phyloP scores from a whole-genome alignment of 2,888 invertebrate genomes.

The Chironomus tentans region DNA sequence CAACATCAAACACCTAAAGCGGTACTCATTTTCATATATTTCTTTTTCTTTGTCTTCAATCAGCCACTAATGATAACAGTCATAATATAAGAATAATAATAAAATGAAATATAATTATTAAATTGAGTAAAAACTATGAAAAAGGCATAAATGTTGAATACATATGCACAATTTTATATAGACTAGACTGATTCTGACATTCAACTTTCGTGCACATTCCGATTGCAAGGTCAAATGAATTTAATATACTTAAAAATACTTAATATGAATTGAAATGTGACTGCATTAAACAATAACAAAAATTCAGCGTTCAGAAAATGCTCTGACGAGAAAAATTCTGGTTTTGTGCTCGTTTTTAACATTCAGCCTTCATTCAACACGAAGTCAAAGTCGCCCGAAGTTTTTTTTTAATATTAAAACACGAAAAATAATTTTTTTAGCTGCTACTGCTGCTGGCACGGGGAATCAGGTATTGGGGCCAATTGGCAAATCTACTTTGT shows the following conservation, averaged over 20 bases:
- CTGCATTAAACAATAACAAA: neutral
- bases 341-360: neutral
- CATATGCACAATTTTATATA: neutral
- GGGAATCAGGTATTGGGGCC: constrained; percentile 10
- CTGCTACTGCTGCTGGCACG: too few relatives aligned
- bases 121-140: neutral
- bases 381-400: neutral
- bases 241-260: neutral
- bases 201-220: constrained; percentile 2
- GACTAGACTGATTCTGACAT: constrained; percentile 7
- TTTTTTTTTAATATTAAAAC: neutral
- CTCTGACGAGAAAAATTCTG: neutral
- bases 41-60: too few relatives aligned
- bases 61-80: too few relatives aligned
- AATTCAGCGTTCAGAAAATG: neutral
- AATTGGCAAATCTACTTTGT: constrained; percentile 24
- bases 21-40: too few relatives aligned
- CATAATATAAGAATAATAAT: too few relatives aligned
- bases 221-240: neutral
- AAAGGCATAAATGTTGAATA: neutral
- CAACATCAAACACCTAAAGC: too few relatives aligned
- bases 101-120: too few relatives aligned
- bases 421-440: too few relatives aligned
- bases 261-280: neutral
- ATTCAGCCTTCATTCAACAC: neutral